Conservation (phyloP, 2,888 invertebrate genomes). For the Pachycephus smyrnensis region DNA sequence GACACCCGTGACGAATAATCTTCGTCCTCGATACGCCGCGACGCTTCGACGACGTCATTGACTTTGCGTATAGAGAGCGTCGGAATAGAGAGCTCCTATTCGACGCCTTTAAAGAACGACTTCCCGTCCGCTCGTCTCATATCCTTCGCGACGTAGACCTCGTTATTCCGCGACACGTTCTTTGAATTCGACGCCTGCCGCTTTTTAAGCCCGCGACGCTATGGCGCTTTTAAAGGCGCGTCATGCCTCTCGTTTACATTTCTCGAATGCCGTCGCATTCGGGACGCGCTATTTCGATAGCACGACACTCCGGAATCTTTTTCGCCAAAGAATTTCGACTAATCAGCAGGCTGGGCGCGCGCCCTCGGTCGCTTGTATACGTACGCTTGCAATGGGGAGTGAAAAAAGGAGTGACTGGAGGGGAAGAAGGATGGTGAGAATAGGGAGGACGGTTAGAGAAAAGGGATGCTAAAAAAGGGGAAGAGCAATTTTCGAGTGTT, state of each 20-base stretch:
- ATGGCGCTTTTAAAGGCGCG: neutral
- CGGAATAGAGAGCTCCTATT: neutral
- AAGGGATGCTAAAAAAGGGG: neutral
- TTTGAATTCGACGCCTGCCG: neutral
- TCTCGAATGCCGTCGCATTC: constrained; percentile 3
- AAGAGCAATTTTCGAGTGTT: neutral
- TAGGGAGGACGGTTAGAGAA: neutral
- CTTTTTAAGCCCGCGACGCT: neutral
- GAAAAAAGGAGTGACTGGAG: constrained; percentile 24
- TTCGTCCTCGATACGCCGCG: neutral
- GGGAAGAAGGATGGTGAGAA: constrained; percentile 15
- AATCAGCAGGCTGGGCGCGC: constrained; percentile 28
- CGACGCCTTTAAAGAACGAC: neutral
- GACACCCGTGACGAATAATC: neutral
- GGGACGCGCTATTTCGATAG: neutral
- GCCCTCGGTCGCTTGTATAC: constrained; percentile 14
- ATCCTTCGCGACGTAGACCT: neutral
- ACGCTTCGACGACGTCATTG: neutral
- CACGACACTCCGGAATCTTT: constrained; percentile 2
- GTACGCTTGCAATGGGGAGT: neutral
- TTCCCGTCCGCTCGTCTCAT: neutral
- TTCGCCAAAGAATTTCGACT: constrained; percentile 23
- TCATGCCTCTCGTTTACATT: constrained; percentile 8
- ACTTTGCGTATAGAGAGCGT: neutral
- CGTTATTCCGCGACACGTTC: constrained; percentile 1